Evolutionary conservation across 53 echinoderm and acorn worm genomes (phyloP), one percentile per base, ranked within the genome.

Genomic region (Echinarachnius parma): DNA sequence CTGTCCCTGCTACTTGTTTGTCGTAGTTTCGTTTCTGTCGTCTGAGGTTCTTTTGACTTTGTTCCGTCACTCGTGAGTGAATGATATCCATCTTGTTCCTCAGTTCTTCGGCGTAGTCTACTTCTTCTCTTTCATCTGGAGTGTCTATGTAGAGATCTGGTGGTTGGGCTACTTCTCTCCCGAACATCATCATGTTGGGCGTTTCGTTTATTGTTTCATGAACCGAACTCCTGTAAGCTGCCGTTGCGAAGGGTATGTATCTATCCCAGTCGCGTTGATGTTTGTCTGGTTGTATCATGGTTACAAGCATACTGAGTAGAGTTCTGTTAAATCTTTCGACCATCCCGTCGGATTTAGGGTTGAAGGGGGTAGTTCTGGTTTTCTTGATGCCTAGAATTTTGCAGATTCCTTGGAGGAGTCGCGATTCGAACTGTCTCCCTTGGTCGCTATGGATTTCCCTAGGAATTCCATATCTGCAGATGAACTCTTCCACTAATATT

Each of bases 11-110:
- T 1, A 65, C 29, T 21, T 30, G 76, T 32, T 72, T 25, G 60
- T 89, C 75, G 34, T 88, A 88, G 28, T 83, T 63, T 23, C 47
- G 34, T 34, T 88, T 83, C 45, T 83, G 88, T 19, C 83, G 46
- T 5, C 60, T 20, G 16, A 55, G 55, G 9, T 47, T 14, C 37
- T 72, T 71, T 15, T 48, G 22, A n/a, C 55, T 18, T 9, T 81
- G 61, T 26, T 45, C 45, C 27, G 9, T 7, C 15, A 46, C 46
- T 18, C 59, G 34, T 5, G n/a, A n/a, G n/a, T n/a, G n/a, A n/a
- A n/a, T n/a, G n/a, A n/a, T n/a, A n/a, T n/a, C n/a, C n/a, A n/a
- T n/a, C n/a, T n/a, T n/a, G n/a, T n/a, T n/a, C n/a, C n/a, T n/a
- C n/a, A n/a, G n/a, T n/a, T n/a, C n/a, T n/a, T n/a, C n/a, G n/a